Percentiles rank a stretch among this genome's conserved stretches.
Evolutionary conservation across 2,888 invertebrate species (phyloP).

Genomic region (Sarcophaga carnaria): DNA sequence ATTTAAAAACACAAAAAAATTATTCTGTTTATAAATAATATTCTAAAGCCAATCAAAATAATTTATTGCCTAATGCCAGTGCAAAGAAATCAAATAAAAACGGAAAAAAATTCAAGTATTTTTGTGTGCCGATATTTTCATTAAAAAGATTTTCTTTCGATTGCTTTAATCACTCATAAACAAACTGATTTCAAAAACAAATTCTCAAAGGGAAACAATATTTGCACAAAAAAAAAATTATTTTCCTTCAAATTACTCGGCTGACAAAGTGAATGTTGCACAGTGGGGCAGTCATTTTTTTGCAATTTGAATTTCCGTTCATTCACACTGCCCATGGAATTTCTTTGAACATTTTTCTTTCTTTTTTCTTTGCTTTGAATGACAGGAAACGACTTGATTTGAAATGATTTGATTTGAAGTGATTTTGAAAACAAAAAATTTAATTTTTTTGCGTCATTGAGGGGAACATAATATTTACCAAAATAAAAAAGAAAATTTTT

Average conservation of each 20-base stretch:
- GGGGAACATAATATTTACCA: too few species aligned
- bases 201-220: background rate
- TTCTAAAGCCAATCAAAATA: slow-evolving; percentile 29
- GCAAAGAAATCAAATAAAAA: background rate
- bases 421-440: too few species aligned
- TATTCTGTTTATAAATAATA: background rate
- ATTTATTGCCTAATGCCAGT: slow-evolving; percentile 30
- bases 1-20: too few species aligned
- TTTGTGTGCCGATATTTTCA: background rate
- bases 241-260: background rate
- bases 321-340: background rate
- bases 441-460: background rate
- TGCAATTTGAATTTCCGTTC: background rate
- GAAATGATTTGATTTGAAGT: background rate
- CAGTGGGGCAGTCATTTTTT: background rate
- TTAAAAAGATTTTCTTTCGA: background rate
- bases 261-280: background rate
- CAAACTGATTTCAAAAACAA: slow-evolving; percentile 3
- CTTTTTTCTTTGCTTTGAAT: background rate
- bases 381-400: background rate
- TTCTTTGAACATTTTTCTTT: background rate
- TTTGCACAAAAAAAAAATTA: background rate
- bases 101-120: background rate
- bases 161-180: slow-evolving; percentile 32
- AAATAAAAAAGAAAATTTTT: too few species aligned